Percentiles rank a stretch among this genome's conserved stretches.
phyloP scores from a whole-genome alignment of 1,140 invertebrate genomes.

The Bombus fervidus region DNA sequence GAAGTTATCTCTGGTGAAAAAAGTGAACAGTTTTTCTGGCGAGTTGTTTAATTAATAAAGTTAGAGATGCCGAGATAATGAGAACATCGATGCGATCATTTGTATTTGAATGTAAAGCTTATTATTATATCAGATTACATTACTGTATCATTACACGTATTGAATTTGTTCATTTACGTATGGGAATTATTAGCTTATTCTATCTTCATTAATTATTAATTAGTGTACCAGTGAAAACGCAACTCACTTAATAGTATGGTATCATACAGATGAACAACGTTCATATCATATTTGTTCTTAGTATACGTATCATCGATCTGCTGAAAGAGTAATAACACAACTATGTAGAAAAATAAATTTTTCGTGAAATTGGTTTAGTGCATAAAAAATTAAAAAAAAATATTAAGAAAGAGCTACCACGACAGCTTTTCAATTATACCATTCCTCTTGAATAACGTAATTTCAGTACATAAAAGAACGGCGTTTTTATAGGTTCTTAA shows the following conservation, averaged over 20 bases:
- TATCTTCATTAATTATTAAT: background rate
- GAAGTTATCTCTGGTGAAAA: background rate
- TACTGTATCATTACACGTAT: background rate
- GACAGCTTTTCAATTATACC: no score
- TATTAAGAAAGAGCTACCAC: no score
- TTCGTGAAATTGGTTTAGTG: no score
- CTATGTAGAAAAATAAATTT: no score
- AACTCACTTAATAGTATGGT: background rate
- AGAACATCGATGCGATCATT: background rate
- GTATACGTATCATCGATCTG: no score
- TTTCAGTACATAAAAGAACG: no score
- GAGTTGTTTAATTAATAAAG: background rate
- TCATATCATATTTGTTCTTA: background rate
- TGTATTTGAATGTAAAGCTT: background rate
- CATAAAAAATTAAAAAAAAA: no score
- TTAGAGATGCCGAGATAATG: background rate
- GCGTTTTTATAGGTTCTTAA: no score
- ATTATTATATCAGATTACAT: background rate
- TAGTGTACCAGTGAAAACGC: background rate
- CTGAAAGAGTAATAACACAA: background rate
- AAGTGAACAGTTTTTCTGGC: background rate
- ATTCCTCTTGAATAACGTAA: no score
- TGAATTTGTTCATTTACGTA: background rate
- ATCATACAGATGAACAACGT: background rate
- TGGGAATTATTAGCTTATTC: background rate